Base-by-base conservation (phyloP, 2,888 invertebrate species). In the Clepsis dumicolana region DNA sequence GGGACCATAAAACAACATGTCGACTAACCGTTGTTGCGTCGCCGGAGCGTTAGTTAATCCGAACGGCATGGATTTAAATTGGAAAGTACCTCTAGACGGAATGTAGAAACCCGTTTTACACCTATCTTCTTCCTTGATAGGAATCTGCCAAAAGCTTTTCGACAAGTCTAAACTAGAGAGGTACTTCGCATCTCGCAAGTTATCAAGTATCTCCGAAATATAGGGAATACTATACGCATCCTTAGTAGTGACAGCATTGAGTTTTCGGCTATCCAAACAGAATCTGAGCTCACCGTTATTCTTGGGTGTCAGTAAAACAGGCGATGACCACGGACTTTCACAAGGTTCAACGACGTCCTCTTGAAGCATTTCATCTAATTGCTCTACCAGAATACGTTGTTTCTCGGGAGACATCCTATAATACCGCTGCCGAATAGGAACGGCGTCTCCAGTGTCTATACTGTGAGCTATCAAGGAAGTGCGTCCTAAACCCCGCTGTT, bases 361-460 rank as follows among this genome's bases (percentile, higher is more conserved):
- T 3, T 14, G 29, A 1, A 75, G 29, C 74, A 75, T 74, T 32
- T 74, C 70, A 25, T 75, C 75, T 3, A 75, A 61, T 35, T 75
- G 64, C 27, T 72, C 65, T 3, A 32, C 24, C 18, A 77, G n/a
- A 24, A 72, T 64, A 10, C 65, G 50, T 59, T 73, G 72, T 68
- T 74, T 76, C 29, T 71, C 72, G 0, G 74, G 75, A 1, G 57
- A 57, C 57, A 57, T 57, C 5, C 57, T 38, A 3, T 57, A 57
- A 21, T 57, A 57, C 1, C 74, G 59, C 48, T 77, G 75, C 16
- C 71, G 56, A 25, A 74, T 72, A 7, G 74, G 75, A 3, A 18
- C 32, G 32, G 68, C 53, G 25, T 74, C 73, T 0, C 72, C n/a
- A n/a, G n/a, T n/a, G n/a, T n/a, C n/a, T n/a, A n/a, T n/a, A n/a